phyloP scores from a whole-genome alignment of 1,140 invertebrate species.

The Drosophila parabipectinata region DNA sequence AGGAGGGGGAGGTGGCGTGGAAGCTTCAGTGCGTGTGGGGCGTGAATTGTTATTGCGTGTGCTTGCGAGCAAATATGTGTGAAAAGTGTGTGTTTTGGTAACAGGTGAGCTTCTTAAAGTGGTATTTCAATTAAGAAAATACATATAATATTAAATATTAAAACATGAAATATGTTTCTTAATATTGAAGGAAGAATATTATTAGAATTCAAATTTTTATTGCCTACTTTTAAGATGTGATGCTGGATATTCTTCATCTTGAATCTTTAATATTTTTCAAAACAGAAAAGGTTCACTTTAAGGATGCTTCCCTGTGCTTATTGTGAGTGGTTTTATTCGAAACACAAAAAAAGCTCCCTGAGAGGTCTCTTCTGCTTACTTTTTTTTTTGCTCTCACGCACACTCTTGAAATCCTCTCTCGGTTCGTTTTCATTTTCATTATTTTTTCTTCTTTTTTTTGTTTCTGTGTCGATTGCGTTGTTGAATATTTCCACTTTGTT shows the following conservation, averaged over 20 bases:
- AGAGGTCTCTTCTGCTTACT: constrained; percentile 16
- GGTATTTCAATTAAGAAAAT: not conserved
- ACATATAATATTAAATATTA: not conserved
- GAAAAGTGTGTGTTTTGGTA: not conserved
- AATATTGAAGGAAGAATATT: not conserved
- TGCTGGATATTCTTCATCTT: no score
- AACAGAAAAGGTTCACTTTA: not conserved
- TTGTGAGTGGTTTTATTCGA: constrained; percentile 13
- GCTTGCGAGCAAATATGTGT: constrained; percentile 11
- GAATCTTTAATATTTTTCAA: not conserved
- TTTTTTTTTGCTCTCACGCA: constrained; percentile 35
- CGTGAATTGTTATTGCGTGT: constrained; percentile 55
- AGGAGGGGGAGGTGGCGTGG: not conserved
- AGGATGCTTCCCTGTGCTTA: not conserved
- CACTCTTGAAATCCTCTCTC: constrained; percentile 28
- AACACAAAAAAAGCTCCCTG: constrained; percentile 49
- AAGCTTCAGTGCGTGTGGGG: constrained; percentile 57
- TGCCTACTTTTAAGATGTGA: not conserved
- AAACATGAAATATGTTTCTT: not conserved
- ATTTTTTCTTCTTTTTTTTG: constrained; percentile 70
- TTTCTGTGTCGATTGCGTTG: constrained; percentile 81
- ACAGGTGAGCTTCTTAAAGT: not conserved
- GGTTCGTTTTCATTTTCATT: constrained; percentile 71
- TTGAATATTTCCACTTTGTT: constrained; percentile 83
- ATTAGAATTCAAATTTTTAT: not conserved